A percentile compares a stretch with the other conserved stretches of the same genome.
phyloP scores from a whole-genome alignment of 2,888 invertebrate genomes.

The Onthophagus sagittarius region DNA sequence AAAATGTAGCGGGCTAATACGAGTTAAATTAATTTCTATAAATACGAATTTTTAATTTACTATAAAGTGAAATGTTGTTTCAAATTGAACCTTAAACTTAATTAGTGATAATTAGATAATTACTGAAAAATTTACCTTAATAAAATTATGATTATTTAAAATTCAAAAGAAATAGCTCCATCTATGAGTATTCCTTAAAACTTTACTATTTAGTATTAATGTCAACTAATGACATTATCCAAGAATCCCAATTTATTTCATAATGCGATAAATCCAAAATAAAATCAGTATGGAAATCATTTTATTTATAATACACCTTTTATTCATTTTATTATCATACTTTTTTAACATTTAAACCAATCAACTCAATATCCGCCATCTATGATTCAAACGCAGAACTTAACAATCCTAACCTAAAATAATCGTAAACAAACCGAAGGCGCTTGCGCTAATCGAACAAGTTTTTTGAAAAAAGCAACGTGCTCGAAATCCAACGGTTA shows the following conservation, averaged over 20 bases:
- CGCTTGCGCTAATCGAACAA: not conserved
- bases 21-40: too few relatives aligned
- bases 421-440: too few relatives aligned
- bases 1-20: too few relatives aligned
- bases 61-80: too few relatives aligned
- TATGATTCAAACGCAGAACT: not conserved
- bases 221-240: too few relatives aligned
- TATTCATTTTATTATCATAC: not conserved
- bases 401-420: not conserved
- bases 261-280: too few relatives aligned
- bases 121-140: too few relatives aligned
- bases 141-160: too few relatives aligned
- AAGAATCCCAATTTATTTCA: too few relatives aligned
- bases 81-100: too few relatives aligned
- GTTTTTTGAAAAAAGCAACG: conserved; percentile 1
- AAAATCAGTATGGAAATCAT: not conserved
- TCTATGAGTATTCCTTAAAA: not conserved
- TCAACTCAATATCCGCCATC: not conserved
- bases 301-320: not conserved
- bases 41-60: too few relatives aligned
- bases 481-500: not conserved
- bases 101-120: too few relatives aligned
- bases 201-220: not conserved
- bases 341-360: not conserved
- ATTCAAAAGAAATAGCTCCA: not conserved